These are phyloP conservation scores for Molossus alvarezi DNA, from an alignment of 2,797 vertebrate genomes.

Conservation along the genomic window DNA sequence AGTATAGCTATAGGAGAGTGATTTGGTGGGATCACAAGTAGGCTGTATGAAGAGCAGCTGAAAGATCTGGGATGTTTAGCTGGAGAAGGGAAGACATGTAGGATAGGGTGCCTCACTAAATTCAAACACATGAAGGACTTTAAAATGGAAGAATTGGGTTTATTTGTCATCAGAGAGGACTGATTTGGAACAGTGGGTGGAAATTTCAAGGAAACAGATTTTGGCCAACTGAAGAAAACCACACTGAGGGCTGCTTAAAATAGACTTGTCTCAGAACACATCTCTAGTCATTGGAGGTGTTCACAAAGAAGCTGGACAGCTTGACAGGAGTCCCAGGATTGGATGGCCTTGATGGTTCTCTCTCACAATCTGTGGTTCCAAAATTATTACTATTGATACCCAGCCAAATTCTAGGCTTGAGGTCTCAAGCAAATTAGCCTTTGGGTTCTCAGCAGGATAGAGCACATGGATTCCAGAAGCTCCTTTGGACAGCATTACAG, in stretches of 20 bases:
- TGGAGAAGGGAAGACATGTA: neutral
- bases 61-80: neutral
- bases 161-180: neutral
- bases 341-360: neutral
- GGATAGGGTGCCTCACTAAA: neutral
- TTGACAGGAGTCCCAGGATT: neutral
- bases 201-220: neutral
- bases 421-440: neutral
- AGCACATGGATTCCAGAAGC: neutral
- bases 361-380: neutral
- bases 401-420: neutral
- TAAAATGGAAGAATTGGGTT: neutral
- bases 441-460: neutral
- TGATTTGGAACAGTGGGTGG: neutral
- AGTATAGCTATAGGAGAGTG: neutral
- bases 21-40: neutral
- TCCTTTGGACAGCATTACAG: neutral
- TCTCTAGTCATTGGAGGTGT: neutral
- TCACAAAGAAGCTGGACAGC: neutral
- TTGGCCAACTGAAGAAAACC: neutral
- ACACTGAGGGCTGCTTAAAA: neutral
- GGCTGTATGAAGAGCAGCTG: neutral
- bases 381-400: neutral
- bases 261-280: neutral
- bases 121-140: neutral